Evolutionary conservation across 2,888 invertebrate genomes (phyloP).

Genomic region (Hypselothyrea guttata): DNA sequence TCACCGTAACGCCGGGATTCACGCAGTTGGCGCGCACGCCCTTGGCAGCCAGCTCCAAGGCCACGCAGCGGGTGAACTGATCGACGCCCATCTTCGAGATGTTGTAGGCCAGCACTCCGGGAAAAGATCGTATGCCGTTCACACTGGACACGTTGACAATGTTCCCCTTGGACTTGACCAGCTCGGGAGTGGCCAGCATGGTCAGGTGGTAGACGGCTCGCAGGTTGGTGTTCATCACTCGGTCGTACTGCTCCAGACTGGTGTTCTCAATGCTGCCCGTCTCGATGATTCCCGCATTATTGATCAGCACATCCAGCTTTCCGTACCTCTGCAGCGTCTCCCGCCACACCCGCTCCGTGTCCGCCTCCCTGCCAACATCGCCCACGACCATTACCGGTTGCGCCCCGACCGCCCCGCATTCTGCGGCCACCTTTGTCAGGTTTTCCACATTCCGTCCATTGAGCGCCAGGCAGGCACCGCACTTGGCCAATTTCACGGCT

Average conservation of each 20-base stretch:
- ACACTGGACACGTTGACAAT: slow-evolving; percentile 98
- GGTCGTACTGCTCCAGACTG: slow-evolving; percentile 92
- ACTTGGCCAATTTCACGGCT: slow-evolving; percentile 86
- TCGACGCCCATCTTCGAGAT: slow-evolving; percentile 97
- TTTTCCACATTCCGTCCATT: slow-evolving; percentile 87
- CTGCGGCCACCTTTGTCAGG: slow-evolving; percentile 85
- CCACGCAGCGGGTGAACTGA: slow-evolving; percentile 96
- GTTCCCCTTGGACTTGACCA: slow-evolving; percentile 92
- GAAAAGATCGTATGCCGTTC: slow-evolving; percentile 94
- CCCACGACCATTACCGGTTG: slow-evolving; percentile 84
- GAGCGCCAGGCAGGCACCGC: slow-evolving; percentile 85
- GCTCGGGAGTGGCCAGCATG: slow-evolving; percentile 93
- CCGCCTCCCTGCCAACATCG: slow-evolving; percentile 89
- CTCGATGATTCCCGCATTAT: slow-evolving; percentile 94
- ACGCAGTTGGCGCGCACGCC: slow-evolving; percentile 95
- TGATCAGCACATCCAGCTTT: slow-evolving; percentile 91
- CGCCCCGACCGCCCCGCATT: slow-evolving; percentile 81
- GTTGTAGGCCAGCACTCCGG: slow-evolving; percentile 94
- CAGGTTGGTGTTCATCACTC: slow-evolving; percentile 94
- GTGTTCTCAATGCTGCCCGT: slow-evolving; percentile 93
- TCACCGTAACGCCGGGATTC: slow-evolving; percentile 94
- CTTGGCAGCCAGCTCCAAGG: slow-evolving; percentile 91
- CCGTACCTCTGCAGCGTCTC: slow-evolving; percentile 89
- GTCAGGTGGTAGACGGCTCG: slow-evolving; percentile 92
- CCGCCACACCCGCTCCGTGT: slow-evolving; percentile 88